Conservation (phyloP, 2,888 invertebrate genomes). For the Dasysyrphus albostriatus region DNA sequence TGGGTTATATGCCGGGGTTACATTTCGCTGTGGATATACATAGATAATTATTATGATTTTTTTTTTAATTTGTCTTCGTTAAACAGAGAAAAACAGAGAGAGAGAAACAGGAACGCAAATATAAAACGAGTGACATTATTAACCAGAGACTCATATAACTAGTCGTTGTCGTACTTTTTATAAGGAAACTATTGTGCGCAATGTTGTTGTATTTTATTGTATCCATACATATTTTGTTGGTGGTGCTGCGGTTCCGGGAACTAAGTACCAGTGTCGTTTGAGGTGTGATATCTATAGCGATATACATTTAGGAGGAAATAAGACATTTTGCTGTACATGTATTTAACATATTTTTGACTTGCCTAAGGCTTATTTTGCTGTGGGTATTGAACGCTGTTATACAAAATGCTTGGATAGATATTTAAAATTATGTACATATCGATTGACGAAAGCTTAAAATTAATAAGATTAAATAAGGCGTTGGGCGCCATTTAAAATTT, state of each 20-base stretch:
- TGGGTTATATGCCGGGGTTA: conserved; percentile 55
- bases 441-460: no score
- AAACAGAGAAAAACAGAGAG: conserved; percentile 16
- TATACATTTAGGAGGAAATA: conserved; percentile 1
- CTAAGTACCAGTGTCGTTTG: conserved; percentile 38
- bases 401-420: background rate
- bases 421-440: background rate
- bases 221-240: conserved; percentile 14
- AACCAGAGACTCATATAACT: conserved; percentile 42
- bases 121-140: conserved; percentile 56
- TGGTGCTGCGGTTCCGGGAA: conserved; percentile 39
- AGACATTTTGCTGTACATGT: background rate
- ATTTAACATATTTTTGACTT: background rate
- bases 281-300: conserved; percentile 28
- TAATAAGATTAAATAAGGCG: no score
- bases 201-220: conserved; percentile 18
- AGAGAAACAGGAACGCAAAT: conserved; percentile 40
- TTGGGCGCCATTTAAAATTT: no score
- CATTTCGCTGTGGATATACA: conserved; percentile 48
- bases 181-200: conserved; percentile 30
- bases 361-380: conserved; percentile 6
- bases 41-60: conserved; percentile 60
- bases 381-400: background rate
- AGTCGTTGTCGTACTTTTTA: conserved; percentile 28
- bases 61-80: conserved; percentile 12